Conservation (phyloP, 2,113 vertebrate genomes). For the Nothobranchius kuhntae region DNA sequence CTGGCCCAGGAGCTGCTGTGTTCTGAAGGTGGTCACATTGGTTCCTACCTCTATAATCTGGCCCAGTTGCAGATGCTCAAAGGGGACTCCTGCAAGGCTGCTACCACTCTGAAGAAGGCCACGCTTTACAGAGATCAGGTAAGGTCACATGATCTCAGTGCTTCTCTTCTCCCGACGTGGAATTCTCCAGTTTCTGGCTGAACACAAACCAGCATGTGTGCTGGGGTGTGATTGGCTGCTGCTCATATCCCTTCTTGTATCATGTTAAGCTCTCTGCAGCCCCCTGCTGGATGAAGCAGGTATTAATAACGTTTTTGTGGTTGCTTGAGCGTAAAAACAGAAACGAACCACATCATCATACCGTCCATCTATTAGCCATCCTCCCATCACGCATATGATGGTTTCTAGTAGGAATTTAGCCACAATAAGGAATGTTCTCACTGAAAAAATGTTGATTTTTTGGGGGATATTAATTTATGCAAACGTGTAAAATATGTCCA, state of each 20-base stretch:
- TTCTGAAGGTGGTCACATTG: constrained; percentile 19
- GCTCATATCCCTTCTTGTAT: background rate
- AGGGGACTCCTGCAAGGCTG: constrained; percentile 54
- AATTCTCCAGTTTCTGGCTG: background rate
- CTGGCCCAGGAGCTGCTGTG: constrained; percentile 60
- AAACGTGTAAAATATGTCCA: no score
- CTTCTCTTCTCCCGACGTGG: no score
- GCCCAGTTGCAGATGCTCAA: constrained; percentile 56
- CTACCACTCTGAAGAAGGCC: constrained; percentile 45
- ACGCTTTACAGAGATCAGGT: constrained; percentile 46
- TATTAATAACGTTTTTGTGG: background rate
- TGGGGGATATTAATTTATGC: no score
- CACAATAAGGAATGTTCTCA: no score
- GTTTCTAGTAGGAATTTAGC: no score
- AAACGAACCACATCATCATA: no score
- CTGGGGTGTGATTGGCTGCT: no score
- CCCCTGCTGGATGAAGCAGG: background rate
- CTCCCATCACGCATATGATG: no score
- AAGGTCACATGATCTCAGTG: background rate
- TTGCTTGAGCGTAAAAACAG: background rate
- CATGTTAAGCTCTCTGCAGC: background rate
- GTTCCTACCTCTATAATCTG: constrained; percentile 41
- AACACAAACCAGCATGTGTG: background rate
- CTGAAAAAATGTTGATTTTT: no score
- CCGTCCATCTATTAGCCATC: no score